Evolutionary conservation across 2,113 vertebrate genomes (phyloP).

Genomic region (Burhinus bistriatus): DNA sequence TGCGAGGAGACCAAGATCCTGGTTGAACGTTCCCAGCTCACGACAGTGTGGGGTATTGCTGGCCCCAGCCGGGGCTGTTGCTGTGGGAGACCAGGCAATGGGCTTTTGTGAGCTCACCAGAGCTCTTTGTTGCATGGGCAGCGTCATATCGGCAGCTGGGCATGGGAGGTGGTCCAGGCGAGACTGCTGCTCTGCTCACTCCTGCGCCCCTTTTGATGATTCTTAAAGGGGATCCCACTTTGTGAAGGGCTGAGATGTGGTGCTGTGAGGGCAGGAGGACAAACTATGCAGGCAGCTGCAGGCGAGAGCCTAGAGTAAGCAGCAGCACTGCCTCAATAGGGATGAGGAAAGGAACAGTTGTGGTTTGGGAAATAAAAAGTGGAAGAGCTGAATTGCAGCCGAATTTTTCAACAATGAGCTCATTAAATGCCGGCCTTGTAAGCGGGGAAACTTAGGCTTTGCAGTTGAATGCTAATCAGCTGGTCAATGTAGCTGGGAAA

Average conservation of each 20-base stretch:
- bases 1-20: background rate
- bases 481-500: background rate
- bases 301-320: background rate
- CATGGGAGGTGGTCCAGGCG: rapidly evolving
- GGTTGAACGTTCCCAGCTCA: background rate
- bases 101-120: background rate
- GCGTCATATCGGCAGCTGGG: background rate
- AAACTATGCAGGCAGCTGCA: background rate
- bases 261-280: background rate
- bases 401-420: conserved; percentile 54
- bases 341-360: background rate
- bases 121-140: conserved; percentile 13
- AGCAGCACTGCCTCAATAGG: background rate
- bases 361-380: background rate
- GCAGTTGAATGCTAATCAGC: conserved; percentile 53
- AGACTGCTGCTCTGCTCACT: background rate
- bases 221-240: background rate
- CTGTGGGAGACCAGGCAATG: background rate
- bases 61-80: background rate
- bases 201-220: background rate
- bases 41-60: rapidly evolving
- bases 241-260: rapidly evolving
- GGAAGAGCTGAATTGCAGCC: background rate
- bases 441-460: conserved; percentile 17
- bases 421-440: background rate